Base-by-base conservation (phyloP, 2,113 vertebrate genomes). In the Theristicus caerulescens region DNA sequence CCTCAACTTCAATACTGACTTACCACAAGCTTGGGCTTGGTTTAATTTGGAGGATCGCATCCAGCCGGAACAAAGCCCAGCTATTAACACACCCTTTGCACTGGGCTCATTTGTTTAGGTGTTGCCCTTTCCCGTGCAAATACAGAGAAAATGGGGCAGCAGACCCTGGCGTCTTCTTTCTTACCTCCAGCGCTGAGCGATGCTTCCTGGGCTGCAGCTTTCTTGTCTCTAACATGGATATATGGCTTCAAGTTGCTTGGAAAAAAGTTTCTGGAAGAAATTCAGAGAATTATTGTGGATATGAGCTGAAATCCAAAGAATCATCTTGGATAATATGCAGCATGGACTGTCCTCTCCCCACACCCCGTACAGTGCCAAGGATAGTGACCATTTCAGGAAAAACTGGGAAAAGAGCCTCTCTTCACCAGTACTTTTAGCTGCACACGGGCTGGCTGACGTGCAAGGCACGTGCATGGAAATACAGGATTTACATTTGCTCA, bases 331-430 rank as follows among this genome's bases (percentile, higher is more conserved):
- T 10, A 46, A 70, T 4, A 46, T 1, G 17, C 26, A 71, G 49
- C 17, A 29, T 4, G 11, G 46, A 11, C 9, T 31, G 26, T 58
- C 8, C 42, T 22, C 51, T 47, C 58, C 66, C 46, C 31, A 34
- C n/a, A 19, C 14, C 17, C 36, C 14, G 73, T 7, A 8, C 7
- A 10, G 42, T 15, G 42, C 42, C 29, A 62, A 27, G 42, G 42
- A 34, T 5, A 36, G 16, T 0, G 32, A 88, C 8, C 46, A 32
- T 47, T 61, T 54, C 59, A 54, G 44, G 52, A 54, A 67, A 84
- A 80, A 31, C 0, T 12, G 14, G 20, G 19, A 65, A 78, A 38
- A 58, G 0, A 7, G 34, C 13, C 13, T 2, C 8, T 44, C 58
- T 59, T 71, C 32, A 21, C 36, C 22, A 31, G 32, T 20, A 59